Evolutionary conservation across 2,113 vertebrate species (phyloP).

Genomic region (Tenebrosternarchus preto): DNA sequence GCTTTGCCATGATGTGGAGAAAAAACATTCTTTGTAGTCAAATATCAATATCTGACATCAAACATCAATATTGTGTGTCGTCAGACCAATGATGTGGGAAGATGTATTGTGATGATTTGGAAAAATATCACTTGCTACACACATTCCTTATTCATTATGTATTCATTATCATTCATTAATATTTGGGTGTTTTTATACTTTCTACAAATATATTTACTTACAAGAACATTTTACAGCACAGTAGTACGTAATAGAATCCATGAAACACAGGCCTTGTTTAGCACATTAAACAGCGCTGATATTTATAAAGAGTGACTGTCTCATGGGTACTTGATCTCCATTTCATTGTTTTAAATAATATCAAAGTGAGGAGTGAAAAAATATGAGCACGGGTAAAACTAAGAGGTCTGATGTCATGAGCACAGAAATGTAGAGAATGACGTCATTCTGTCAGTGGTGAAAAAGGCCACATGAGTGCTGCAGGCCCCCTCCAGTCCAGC

Average conservation of each 20-base stretch:
- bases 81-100: neutral
- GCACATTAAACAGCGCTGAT: constrained; percentile 16
- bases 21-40: neutral
- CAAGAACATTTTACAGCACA: neutral
- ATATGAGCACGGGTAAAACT: neutral
- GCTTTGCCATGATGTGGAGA: neutral
- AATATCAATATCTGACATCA: constrained; percentile 6
- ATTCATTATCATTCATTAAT: neutral
- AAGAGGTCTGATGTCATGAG: constrained; percentile 19
- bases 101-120: constrained; percentile 1
- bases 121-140: constrained; percentile 10
- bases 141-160: neutral
- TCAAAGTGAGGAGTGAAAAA: constrained; percentile 15
- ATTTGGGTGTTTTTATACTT: neutral
- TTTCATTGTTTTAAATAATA: constrained; percentile 23
- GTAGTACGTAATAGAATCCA: neutral
- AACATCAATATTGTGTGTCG: constrained; percentile 25
- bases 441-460: neutral
- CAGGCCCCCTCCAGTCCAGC: neutral
- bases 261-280: neutral
- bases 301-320: neutral
- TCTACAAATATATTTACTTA: neutral
- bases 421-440: neutral
- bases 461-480: neutral
- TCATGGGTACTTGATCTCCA: neutral